Base-by-base conservation (phyloP, 1,140 invertebrate genomes). In the Mamestra configurata region DNA sequence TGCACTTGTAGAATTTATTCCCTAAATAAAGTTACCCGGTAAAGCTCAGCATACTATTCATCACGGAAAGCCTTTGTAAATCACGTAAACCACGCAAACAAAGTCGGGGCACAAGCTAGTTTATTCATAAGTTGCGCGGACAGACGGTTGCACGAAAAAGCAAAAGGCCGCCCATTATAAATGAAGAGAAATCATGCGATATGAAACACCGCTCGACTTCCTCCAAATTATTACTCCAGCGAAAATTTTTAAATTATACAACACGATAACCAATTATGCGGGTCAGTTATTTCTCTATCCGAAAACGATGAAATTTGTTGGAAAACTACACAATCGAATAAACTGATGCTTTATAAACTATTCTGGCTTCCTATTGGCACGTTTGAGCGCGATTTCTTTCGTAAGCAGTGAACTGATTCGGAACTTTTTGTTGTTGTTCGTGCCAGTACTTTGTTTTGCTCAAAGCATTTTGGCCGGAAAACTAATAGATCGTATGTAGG, bases 161-260 rank as follows among this genome's bases (percentile, higher is more conserved):
- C 76, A 79, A 85, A 84, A 86, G 82, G 51, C 46, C n/a, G 80
- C 81, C 79, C 71, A 83, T 90, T 86, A 89, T 90, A 86, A 91
- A 91, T 89, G 86, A 86, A 80, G 73, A 80, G 82, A 79, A 84
- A 84, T 84, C 88, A 90, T 91, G 88, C 88, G 80, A 89, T 81
- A 82, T 80, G 81, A 79, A 81, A 79, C 73, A 83, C 75, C 79
- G 71, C 82, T 53, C 80, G 82, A 86, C 84, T 81, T 84, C 82
- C 82, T 40, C 75, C 80, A 78, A 87, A 82, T 82, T 84, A 87
- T 83, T 61, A 75, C 49, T 55, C 75, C 57, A 73, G 79, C 82
- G 83, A 82, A 81, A 57, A 46, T 76, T 88, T 89, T 85, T 83
- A 81, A 88, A 88, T 84, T 84, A 88, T 85, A 75, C 76, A 81